Base-by-base conservation (phyloP, 1,140 invertebrate genomes). In the Cydia splendana region DNA sequence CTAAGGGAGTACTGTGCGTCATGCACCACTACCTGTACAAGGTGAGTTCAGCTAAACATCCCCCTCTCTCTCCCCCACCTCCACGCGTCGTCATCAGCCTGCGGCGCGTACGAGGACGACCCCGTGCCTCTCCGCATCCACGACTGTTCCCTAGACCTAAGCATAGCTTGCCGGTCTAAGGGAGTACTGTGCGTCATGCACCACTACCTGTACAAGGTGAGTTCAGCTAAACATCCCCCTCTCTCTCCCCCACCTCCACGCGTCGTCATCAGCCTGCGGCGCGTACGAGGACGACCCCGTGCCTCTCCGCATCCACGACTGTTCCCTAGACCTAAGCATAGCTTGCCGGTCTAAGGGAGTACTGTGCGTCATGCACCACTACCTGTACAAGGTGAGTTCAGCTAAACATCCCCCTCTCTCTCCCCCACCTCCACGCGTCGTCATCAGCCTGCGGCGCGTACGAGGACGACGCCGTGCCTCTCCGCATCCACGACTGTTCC, bases 1-100 rank as follows among this genome's bases (percentile, higher is more conserved):
- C 95, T 77, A 91, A 93, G 7, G 97, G 97, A 75, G 94, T 96
- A 84, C 95, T 97, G 20, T 97, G 96, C 81, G 95, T 98, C 65
- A 97, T 97, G 82, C 97, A 97, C 92, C 96, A 98, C 91, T 98
- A 97, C 83, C 91, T 97, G 0, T 98, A 97, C 86, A 96, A 97
- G 88, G 95, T 95, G 75, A 13, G 12, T 30, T 30, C 15, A 51
- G 15, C 48, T 15, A 65, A 30, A 30, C 30, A 30, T 30, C 2
- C 30, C 30, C 24, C 24, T 24, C 24, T 24, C 24, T 24, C 86
- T 97, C 65, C 97, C 96, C 12, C 96, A 96, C 87, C 88, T 96
- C 79, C 94, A 34, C 42, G 28, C 84, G 65, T 84, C 85, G 12
- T 82, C 96, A 1, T 93, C 94, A 7, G 91, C 94, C 34, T 96